These are phyloP conservation scores for Drosophila ironensis DNA, from an alignment of 1,140 invertebrate genomes.

Conservation along the genomic window DNA sequence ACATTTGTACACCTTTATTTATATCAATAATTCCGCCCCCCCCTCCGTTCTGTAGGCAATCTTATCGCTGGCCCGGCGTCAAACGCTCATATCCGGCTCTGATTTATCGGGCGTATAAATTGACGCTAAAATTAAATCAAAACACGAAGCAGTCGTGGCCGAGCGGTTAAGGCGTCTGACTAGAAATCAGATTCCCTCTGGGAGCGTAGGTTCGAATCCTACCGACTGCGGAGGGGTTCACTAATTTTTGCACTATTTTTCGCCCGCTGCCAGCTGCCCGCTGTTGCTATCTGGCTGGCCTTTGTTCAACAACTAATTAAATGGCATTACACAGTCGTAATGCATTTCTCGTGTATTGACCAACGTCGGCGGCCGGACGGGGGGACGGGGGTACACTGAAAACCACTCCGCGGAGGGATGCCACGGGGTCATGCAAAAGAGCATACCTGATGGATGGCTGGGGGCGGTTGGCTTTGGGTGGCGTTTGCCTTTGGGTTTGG, in stretches of 20 bases:
- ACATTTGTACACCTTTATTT: no score
- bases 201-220: slow-evolving; percentile 93
- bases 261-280: not conserved
- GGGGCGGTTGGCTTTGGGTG: no score
- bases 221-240: slow-evolving; percentile 86
- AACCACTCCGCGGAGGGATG: slow-evolving; percentile 15
- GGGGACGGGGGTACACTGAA: slow-evolving; percentile 20
- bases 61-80: no score
- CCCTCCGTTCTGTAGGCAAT: no score
- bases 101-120: no score
- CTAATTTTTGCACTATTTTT: not conserved
- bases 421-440: slow-evolving; percentile 28
- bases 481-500: not conserved
- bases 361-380: slow-evolving; percentile 42
- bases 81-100: no score
- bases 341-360: slow-evolving; percentile 69
- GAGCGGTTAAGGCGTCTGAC: slow-evolving; percentile 93
- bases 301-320: slow-evolving; percentile 60
- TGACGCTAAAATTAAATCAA: slow-evolving; percentile 28
- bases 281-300: slow-evolving; percentile 11
- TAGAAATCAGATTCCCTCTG: slow-evolving; percentile 92
- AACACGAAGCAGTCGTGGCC: slow-evolving; percentile 87
- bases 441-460: slow-evolving; percentile 13
- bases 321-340: slow-evolving; percentile 50
- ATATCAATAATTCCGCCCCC: no score